Conservation (phyloP, 2,888 invertebrate species). For the Lissonota sp. region DNA sequence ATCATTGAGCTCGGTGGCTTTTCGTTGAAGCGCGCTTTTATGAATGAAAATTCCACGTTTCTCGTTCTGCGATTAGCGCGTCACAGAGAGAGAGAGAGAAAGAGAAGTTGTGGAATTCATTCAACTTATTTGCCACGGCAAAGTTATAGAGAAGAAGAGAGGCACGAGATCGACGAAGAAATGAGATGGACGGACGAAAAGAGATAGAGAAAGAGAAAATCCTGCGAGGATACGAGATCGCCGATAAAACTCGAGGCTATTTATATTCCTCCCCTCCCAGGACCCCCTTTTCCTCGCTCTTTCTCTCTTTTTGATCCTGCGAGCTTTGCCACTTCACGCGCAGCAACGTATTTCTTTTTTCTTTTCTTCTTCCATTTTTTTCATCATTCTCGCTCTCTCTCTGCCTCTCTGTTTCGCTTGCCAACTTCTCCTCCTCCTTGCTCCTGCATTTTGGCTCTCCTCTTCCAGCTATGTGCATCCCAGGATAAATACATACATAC, state of each 20-base stretch:
- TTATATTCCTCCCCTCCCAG: constrained; percentile 53
- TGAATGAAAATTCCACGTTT: no score
- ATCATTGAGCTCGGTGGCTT: no score
- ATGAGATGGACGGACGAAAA: constrained; percentile 12
- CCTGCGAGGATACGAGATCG: constrained; percentile 70
- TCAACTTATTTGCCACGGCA: no score
- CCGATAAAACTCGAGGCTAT: constrained; percentile 72
- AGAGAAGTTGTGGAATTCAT: no score
- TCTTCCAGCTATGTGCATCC: constrained; percentile 55
- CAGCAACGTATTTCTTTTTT: constrained; percentile 9
- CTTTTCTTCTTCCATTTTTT: constrained; percentile 61
- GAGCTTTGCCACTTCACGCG: constrained; percentile 7
- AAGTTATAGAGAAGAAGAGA: no score
- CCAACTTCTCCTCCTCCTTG: constrained; percentile 50
- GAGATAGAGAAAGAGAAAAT: constrained; percentile 1
- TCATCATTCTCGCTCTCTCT: no score
- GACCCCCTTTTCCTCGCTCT: constrained; percentile 47
- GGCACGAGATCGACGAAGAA: constrained; percentile 21
- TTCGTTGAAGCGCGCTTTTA: no score
- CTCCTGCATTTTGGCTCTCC: constrained; percentile 61
- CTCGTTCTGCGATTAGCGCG: no score
- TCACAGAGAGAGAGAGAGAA: no score
- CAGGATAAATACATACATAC: not conserved
- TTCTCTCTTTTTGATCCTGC: constrained; percentile 27
- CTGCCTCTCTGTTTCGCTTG: constrained; percentile 4